These are phyloP conservation scores for Pseudomyrmex concolor DNA, from an alignment of 1,140 invertebrate genomes.

Conservation along the genomic window DNA sequence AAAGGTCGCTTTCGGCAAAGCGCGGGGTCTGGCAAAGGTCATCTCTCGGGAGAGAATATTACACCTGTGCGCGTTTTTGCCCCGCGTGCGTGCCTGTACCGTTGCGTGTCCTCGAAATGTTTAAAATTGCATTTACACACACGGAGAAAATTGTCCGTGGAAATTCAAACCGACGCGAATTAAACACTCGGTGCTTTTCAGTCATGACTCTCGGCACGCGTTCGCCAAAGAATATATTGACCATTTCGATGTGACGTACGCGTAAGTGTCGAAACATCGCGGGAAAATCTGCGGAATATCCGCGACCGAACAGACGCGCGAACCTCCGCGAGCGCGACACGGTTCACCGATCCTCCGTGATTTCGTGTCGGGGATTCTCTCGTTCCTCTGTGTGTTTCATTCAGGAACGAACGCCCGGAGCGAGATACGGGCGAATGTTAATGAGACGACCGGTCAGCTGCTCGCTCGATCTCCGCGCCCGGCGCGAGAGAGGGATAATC, in stretches of 20 bases:
- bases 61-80: too few species aligned
- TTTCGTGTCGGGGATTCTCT: slow-evolving; percentile 49
- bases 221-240: too few species aligned
- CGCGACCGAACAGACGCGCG: slow-evolving; percentile 21
- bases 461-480: slow-evolving; percentile 37
- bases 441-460: slow-evolving; percentile 73
- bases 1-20: too few species aligned
- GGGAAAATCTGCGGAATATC: slow-evolving; percentile 13
- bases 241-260: not conserved
- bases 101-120: too few species aligned
- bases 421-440: slow-evolving; percentile 76
- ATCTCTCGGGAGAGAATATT: too few species aligned
- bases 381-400: slow-evolving; percentile 72
- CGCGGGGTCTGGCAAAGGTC: too few species aligned
- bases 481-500: slow-evolving; percentile 48
- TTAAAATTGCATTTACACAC: too few species aligned
- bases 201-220: too few species aligned
- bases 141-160: too few species aligned
- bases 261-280: slow-evolving; percentile 31
- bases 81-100: too few species aligned
- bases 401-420: slow-evolving; percentile 76
- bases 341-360: slow-evolving; percentile 64
- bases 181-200: too few species aligned
- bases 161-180: too few species aligned
- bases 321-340: slow-evolving; percentile 16